phyloP scores from a whole-genome alignment of 2,113 vertebrate species.

The Ciconia stormi region DNA sequence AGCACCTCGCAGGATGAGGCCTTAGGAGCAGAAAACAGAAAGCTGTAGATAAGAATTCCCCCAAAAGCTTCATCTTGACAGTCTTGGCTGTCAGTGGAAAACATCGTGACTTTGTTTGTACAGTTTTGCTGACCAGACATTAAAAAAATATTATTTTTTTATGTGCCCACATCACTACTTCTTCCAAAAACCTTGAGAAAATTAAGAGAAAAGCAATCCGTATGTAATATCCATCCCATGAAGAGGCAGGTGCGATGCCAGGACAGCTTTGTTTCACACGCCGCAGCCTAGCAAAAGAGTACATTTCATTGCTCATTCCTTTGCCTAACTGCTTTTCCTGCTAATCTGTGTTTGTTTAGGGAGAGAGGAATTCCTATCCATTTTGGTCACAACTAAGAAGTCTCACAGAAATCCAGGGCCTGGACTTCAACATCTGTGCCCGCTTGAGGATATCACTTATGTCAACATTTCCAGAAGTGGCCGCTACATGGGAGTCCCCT shows the following conservation, averaged over 20 bases:
- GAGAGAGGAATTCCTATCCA: slow-evolving; percentile 25
- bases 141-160: not conserved
- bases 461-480: not conserved
- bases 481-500: not conserved
- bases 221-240: not conserved
- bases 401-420: not conserved
- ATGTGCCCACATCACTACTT: not conserved
- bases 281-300: not conserved
- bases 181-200: not conserved
- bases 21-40: not conserved
- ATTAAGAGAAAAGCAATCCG: not conserved
- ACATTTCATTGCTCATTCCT: not conserved
- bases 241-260: not conserved
- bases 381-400: not conserved
- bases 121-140: not conserved
- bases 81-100: not conserved
- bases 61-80: not conserved
- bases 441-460: not conserved
- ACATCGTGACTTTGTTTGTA: not conserved
- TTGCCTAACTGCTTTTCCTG: not conserved
- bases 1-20: not conserved
- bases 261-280: not conserved
- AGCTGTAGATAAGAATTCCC: not conserved
- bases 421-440: slow-evolving; percentile 11
- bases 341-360: slow-evolving; percentile 21